phyloP scores from a whole-genome alignment of 2,888 invertebrate genomes.

The Tetanocera ferruginea region DNA sequence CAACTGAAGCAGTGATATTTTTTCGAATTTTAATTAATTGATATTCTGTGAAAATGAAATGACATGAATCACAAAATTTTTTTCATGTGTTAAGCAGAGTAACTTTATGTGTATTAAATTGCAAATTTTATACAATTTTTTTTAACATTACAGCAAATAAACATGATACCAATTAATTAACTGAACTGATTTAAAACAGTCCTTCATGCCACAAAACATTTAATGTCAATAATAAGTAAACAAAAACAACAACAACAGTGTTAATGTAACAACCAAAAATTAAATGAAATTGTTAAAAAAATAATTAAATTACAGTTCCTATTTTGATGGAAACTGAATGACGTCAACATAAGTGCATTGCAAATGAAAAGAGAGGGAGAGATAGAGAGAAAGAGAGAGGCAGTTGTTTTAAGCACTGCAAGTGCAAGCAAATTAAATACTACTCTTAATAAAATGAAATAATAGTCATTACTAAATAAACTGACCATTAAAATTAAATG shows the following conservation, averaged over 20 bases:
- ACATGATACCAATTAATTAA: neutral
- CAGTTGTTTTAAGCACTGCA: neutral
- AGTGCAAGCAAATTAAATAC: neutral
- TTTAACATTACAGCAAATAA: no score
- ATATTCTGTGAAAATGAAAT: no score
- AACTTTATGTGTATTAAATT: no score
- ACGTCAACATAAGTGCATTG: neutral
- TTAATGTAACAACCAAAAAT: neutral
- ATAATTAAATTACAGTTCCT: conserved; percentile 13
- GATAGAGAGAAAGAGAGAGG: neutral
- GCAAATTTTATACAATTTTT: no score
- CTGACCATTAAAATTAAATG: no score
- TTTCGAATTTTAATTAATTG: no score
- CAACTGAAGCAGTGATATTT: no score
- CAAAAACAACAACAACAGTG: neutral
- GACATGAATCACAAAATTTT: no score
- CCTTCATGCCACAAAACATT: neutral
- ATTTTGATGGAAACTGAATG: neutral
- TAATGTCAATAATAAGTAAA: neutral
- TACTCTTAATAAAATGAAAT: neutral
- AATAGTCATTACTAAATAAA: conserved; percentile 5
- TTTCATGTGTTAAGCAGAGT: no score
- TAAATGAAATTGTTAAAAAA: conserved; percentile 29
- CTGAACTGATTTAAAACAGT: neutral
- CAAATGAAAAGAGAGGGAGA: neutral